Evolutionary conservation across 1,140 invertebrate species (phyloP), one percentile per base, ranked within the genome.

Genomic region (Phortica variegata): DNA sequence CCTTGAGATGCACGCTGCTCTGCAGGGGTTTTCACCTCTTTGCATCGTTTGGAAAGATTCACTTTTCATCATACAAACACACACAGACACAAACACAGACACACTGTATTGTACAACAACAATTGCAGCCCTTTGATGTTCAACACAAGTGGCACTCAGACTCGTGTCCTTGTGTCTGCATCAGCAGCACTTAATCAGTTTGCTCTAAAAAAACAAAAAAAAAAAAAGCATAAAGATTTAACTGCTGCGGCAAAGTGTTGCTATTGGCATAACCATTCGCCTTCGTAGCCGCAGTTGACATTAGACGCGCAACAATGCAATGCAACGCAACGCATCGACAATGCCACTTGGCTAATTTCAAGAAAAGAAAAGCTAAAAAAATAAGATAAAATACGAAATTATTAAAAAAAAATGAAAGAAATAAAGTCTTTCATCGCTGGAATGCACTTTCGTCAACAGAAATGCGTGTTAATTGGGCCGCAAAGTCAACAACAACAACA

Each of bases 91-190:
- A 6, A 6, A 26, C 23, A 26, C n/a, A n/a, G n/a, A n/a, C 10
- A 26, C 23, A 10, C 10, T 10, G 23, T 26, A 26, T 26, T 26
- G 23, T 26, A 26, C 23, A 26, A 6, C 10, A n/a, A n/a, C 23
- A 10, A 51, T 54, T 41, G 47, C 39, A 17, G 45, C 50, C 60
- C 63, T 68, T 68, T 68, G 63, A 68, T 68, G 65, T 68, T 68
- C 51, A 52, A 19, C 51, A 50, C 46, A 68, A 68, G 63, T 63
- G 63, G 49, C 60, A 69, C 63, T 68, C 54, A 44, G 63, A 37
- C 54, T 50, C 42, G 54, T 47, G 54, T 47, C 52, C 62, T 65
- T 66, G 62, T 51, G 47, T 60, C 36, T 38, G 36, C 36, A 52
- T 26, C 47, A 52, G 44, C 34, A 49, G 41, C 58, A 60, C 53